Base-by-base conservation (phyloP, 2,113 vertebrate genomes). In the Sorex fumeus region DNA sequence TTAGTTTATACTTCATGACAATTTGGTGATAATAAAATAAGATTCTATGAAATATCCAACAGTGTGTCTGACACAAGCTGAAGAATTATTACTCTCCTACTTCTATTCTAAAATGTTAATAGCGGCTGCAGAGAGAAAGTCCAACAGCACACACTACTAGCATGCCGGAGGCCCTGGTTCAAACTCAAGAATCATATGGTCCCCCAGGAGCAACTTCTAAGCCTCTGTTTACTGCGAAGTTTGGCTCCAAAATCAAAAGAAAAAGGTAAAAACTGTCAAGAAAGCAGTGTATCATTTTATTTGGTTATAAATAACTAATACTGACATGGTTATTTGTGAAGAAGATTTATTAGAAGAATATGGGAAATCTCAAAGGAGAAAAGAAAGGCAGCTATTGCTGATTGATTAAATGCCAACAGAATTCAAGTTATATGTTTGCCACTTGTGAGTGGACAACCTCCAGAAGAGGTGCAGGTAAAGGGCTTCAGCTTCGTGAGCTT, bases 101-200 rank as follows among this genome's bases (percentile, higher is more conserved):
- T 11, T 94, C 19, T 34, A 53, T 86, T 84, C 72, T 78, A 64
- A 93, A 91, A 89, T 93, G 82, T 57, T 94, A 94, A 93, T 89
- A 74, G 18, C 9, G 53, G 10, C 13, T 53, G 53, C 9, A 16
- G 53, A 16, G 53, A 53, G 53, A 15, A 12, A 53, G n/a, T n/a
- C 3, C 53, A 12, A 53, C 9, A 53, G 53, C 18, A 16, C 18
- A 19, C 18, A 19, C 13, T 12, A 19, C 53, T 53, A 15, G 13
- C 53, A 16, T 53, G 13, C 53, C 11, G 53, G 13, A 53, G 50
- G 16, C 50, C 50, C 50, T 40, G 18, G 53, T 4, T 53, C 53
- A 16, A 53, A 13, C 53, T 53, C 9, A 53, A 53, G 53, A 16
- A 19, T 53, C 2, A 16, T 53, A 16, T 53, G 53, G 9, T 53